Evolutionary conservation across 2,113 vertebrate genomes (phyloP), one percentile per base, ranked within the genome.

Genomic region (Prietella phreatophila): DNA sequence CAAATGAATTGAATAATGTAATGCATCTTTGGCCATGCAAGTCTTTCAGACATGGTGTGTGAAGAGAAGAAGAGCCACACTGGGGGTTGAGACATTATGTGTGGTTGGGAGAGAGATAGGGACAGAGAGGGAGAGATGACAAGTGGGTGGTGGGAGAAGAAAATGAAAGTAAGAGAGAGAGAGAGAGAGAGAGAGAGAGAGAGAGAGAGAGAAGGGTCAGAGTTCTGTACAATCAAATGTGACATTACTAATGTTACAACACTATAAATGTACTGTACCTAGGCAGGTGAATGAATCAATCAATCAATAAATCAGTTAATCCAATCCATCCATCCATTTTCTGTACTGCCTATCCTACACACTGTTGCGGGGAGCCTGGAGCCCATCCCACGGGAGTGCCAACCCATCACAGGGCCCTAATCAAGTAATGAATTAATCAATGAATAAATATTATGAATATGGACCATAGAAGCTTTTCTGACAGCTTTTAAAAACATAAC

Each of bases 161-260:
- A 79, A 79, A 86, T 79, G n/a, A 86, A 86, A 80, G 76, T 86
- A 86, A 65, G 17, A 79, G n/a, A 65, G 39, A 65, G 36, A 65
- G 58, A 82, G 47, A 73, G n/a, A 73, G 15, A 71, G 39, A 36
- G 84, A 58, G 30, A 85, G 30, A 67, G 76, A 82, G 80, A 63
- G 42, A 86, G 53, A 79, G 80, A 63, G 60, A 86, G 80, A 80
- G 76, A 39, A 55, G 47, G 20, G 50, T 61, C 19, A 60, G 33
- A 58, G 50, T 39, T 39, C 20, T 69, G 50, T 80, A 42, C 20
- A 25, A 25, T 76, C 8, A 47, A 47, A 76, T 78, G 7, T 53
- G 15, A 25, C 25, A 27, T 75, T 22, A 22, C 7, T 58, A 56
- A n/a, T n/a, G 47, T 27, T 20, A 20, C 7, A 58, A 3, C 22